Base-by-base conservation (phyloP, 2,888 invertebrate genomes). In the Argyra leucocephala region DNA sequence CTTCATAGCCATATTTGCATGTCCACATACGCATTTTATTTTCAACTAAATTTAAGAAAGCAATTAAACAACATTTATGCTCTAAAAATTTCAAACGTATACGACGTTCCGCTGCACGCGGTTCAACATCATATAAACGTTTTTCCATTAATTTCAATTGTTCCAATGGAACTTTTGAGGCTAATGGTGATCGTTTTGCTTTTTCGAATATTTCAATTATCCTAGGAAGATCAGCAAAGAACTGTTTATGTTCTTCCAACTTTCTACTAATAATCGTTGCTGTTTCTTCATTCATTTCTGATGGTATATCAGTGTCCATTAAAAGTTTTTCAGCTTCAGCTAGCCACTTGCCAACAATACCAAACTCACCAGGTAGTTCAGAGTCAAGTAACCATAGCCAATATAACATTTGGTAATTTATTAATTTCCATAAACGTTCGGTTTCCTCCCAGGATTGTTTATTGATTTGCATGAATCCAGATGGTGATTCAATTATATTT, bases 341-440 rank as follows among this genome's bases (percentile, higher is more conserved):
- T 64, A 97, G 80, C 95, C 96, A 96, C 77, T 91, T 90, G 64
- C 93, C 96, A 21, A 94, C 85, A 69, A 86, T 84, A 66, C 90
- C 90, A 71, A 96, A 88, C 73, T 91, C 91, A 58, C 92, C 93
- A 10, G 94, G 93, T 64, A 96, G 82, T 69, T 85, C 84, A 0
- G 90, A 86, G 78, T 97, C 96, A 71, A 96, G 81, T 63, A 91
- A 82, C 91, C 93, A 91, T 72, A 93, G 84, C 96, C 96, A 96
- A 74, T 88, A 85, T 72, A 88, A 83, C 81, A 93, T 84, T 80
- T 92, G 83, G 72, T 83, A 81, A 74, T 92, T 88, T 64, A 94
- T 82, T 74, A 89, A 88, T 70, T 86, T 85, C 95, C 96, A 96
- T 36, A 91, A 82, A 37, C 83, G 82, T 71, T 89, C 87, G 21